phyloP scores from a whole-genome alignment of 2,797 vertebrate species.

The Tapirus indicus region DNA sequence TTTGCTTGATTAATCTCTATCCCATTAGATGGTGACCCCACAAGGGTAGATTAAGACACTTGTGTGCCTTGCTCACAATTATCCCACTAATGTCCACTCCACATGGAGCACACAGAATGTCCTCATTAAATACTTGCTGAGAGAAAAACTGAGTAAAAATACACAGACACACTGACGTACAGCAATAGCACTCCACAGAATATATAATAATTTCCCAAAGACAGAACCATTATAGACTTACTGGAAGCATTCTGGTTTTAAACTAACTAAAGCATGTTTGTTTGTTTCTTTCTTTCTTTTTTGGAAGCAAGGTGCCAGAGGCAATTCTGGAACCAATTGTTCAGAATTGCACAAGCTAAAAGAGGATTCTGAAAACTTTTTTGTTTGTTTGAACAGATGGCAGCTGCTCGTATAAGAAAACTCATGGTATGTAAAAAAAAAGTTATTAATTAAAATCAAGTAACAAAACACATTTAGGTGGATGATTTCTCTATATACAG shows the following conservation, averaged over 20 bases:
- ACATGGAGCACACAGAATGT: neutral
- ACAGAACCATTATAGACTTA: neutral
- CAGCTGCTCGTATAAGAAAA: conserved; percentile 54
- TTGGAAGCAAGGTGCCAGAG: neutral
- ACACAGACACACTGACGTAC: neutral
- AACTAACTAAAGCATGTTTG: neutral
- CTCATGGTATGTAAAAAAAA: neutral
- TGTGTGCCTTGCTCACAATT: neutral
- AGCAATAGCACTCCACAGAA: neutral
- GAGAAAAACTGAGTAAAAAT: neutral
- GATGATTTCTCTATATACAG: neutral
- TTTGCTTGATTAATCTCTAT: neutral
- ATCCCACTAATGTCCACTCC: neutral
- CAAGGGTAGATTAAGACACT: neutral
- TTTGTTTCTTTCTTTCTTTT: neutral
- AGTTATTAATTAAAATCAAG: neutral
- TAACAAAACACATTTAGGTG: conserved; percentile 11
- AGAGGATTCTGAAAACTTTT: conserved; percentile 39
- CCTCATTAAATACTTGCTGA: neutral
- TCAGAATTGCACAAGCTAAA: conserved; percentile 39
- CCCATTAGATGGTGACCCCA: neutral
- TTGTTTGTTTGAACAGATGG: conserved; percentile 49
- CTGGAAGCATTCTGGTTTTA: neutral
- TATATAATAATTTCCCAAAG: neutral
- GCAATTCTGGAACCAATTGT: conserved; percentile 53